Evolutionary conservation across 2,113 vertebrate genomes (phyloP).

Genomic region (Halcyon senegalensis): DNA sequence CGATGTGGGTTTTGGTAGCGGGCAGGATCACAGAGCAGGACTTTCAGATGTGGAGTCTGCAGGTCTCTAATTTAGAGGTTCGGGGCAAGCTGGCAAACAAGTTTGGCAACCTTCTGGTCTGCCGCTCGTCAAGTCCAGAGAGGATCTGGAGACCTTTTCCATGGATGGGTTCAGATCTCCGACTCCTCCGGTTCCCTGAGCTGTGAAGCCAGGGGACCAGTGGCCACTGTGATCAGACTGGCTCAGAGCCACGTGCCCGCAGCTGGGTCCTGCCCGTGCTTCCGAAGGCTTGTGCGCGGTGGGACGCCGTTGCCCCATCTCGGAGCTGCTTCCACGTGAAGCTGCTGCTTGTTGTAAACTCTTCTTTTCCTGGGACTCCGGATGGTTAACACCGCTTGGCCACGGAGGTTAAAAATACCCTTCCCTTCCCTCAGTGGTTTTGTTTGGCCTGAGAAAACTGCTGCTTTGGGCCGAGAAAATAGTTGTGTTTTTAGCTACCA

Average conservation of each 20-base stretch:
- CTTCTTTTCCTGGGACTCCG: neutral
- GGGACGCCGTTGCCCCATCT: neutral
- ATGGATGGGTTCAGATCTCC: neutral
- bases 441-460: neutral
- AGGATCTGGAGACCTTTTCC: neutral
- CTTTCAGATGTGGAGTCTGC: neutral
- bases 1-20: neutral
- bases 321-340: no score
- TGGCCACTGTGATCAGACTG: rapidly evolving
- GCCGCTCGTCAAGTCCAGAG: neutral
- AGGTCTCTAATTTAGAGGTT: neutral
- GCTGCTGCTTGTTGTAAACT: neutral
- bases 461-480: neutral
- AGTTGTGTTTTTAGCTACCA: neutral
- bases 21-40: neutral
- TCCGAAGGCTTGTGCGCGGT: rapidly evolving
- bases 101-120: neutral
- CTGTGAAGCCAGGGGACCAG: neutral
- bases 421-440: neutral
- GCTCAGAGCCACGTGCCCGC: rapidly evolving
- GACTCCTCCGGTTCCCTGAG: neutral
- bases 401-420: neutral
- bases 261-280: neutral
- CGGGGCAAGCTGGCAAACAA: neutral
- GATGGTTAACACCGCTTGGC: neutral